Percentiles rank a stretch among this genome's conserved stretches.
These are phyloP conservation scores for Percina caprodes DNA, from an alignment of 2,113 vertebrate species.

Conservation along the genomic window DNA sequence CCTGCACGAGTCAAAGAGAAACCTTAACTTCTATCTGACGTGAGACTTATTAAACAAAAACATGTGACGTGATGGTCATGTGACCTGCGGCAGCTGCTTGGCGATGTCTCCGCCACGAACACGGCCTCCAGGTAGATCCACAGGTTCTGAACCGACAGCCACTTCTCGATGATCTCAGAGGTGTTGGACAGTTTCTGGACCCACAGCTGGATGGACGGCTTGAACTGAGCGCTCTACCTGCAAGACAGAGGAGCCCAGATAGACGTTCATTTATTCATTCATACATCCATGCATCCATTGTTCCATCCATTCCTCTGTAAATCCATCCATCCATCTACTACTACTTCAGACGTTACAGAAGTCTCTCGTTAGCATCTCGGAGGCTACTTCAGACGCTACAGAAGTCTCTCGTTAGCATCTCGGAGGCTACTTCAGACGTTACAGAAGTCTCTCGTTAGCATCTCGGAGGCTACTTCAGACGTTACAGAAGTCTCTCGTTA, in stretches of 20 bases:
- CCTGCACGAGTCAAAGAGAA: conserved; percentile 65
- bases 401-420: no score
- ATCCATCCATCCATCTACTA: no score
- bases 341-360: no score
- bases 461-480: no score
- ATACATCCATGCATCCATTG: background rate
- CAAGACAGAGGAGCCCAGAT: background rate
- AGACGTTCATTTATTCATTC: no score
- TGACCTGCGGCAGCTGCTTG: conserved; percentile 89
- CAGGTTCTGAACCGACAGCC: conserved; percentile 89
- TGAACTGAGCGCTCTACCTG: conserved; percentile 88
- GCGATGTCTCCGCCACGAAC: conserved; percentile 91
- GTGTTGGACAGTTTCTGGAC: conserved; percentile 88
- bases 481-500: no score
- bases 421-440: no score
- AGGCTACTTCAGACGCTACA: no score
- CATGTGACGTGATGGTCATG: no score
- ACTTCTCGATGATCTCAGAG: conserved; percentile 88
- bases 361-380: no score
- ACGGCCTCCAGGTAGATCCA: conserved; percentile 93
- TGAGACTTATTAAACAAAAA: background rate
- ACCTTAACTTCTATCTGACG: background rate
- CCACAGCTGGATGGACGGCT: conserved; percentile 87
- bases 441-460: no score
- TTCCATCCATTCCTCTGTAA: no score